phyloP scores from a whole-genome alignment of 2,113 vertebrate species.

The Pelmatolapia mariae region DNA sequence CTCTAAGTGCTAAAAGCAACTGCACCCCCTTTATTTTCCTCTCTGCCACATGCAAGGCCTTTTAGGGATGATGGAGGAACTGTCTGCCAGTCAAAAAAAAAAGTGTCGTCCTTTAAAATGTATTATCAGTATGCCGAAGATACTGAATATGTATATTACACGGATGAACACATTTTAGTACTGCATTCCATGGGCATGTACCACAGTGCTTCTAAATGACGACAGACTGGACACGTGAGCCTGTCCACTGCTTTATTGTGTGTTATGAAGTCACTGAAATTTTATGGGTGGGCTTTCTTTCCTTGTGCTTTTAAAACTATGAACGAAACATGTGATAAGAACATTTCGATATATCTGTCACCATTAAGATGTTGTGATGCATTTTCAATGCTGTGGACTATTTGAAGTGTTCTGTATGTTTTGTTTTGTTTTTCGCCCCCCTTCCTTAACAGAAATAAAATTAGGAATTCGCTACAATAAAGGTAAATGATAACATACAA shows the following conservation, averaged over 20 bases:
- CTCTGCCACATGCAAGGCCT: constrained; percentile 18
- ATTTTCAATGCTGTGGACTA: constrained; percentile 46
- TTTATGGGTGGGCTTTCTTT: constrained; percentile 10
- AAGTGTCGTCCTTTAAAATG: constrained; percentile 39
- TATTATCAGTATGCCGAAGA: constrained; percentile 28
- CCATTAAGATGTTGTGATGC: constrained; percentile 39
- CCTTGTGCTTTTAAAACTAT: constrained; percentile 28
- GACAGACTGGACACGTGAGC: background rate
- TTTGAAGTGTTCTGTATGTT: constrained; percentile 39
- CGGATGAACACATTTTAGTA: constrained; percentile 53
- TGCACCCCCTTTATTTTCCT: background rate
- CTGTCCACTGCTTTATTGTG: constrained; percentile 22
- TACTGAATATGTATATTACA: constrained; percentile 15
- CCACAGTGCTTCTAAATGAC: constrained; percentile 46
- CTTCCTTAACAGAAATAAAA: constrained; percentile 16
- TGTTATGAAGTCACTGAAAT: constrained; percentile 26
- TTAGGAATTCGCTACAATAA: constrained; percentile 31
- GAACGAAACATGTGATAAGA: constrained; percentile 39
- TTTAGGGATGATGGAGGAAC: constrained; percentile 8
- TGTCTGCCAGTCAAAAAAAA: constrained; percentile 17
- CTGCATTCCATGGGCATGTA: constrained; percentile 62
- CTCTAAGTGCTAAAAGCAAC: constrained; percentile 38
- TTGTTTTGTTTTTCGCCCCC: constrained; percentile 15
- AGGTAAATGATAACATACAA: constrained; percentile 36
- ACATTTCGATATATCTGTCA: constrained; percentile 40